These are phyloP conservation scores for Pediacus dermestoides DNA, from an alignment of 2,888 invertebrate genomes.

Conservation along the genomic window DNA sequence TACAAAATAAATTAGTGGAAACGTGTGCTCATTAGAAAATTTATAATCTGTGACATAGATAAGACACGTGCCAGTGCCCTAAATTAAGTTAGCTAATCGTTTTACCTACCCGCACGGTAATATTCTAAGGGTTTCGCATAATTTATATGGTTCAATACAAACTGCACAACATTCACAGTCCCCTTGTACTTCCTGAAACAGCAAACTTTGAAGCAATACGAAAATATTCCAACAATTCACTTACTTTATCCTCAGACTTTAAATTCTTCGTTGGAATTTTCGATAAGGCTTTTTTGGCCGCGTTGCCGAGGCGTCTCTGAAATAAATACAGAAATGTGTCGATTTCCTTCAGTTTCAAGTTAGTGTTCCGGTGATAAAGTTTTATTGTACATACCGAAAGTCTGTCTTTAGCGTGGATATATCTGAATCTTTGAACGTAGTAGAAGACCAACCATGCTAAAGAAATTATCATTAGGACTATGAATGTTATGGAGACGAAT, in stretches of 20 bases:
- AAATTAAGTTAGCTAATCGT: too few species aligned
- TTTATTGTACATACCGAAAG: slow-evolving; percentile 67
- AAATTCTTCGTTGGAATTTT: slow-evolving; percentile 89
- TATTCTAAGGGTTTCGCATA: slow-evolving; percentile 80
- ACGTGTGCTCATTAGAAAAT: too few species aligned
- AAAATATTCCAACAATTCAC: slow-evolving; percentile 27
- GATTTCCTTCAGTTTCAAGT: not conserved
- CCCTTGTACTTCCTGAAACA: slow-evolving; percentile 66
- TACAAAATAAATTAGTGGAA: too few species aligned
- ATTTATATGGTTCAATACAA: slow-evolving; percentile 90
- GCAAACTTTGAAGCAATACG: slow-evolving; percentile 6
- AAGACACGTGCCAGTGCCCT: too few species aligned
- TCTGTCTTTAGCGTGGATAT: slow-evolving; percentile 91
- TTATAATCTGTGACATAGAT: too few species aligned
- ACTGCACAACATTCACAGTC: slow-evolving; percentile 93
- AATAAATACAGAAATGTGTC: slow-evolving; percentile 37
- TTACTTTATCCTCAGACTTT: slow-evolving; percentile 81
- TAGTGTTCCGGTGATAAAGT: not conserved
- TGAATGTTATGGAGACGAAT: slow-evolving; percentile 93
- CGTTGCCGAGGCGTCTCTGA: slow-evolving; percentile 84
- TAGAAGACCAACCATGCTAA: slow-evolving; percentile 95
- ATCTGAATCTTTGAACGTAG: slow-evolving; percentile 91
- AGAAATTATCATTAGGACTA: slow-evolving; percentile 91
- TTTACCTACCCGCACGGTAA: slow-evolving; percentile 88
- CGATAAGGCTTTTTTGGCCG: slow-evolving; percentile 89